Evolutionary conservation across 1,140 invertebrate genomes (phyloP).

Genomic region (Drosophila teissieri): DNA sequence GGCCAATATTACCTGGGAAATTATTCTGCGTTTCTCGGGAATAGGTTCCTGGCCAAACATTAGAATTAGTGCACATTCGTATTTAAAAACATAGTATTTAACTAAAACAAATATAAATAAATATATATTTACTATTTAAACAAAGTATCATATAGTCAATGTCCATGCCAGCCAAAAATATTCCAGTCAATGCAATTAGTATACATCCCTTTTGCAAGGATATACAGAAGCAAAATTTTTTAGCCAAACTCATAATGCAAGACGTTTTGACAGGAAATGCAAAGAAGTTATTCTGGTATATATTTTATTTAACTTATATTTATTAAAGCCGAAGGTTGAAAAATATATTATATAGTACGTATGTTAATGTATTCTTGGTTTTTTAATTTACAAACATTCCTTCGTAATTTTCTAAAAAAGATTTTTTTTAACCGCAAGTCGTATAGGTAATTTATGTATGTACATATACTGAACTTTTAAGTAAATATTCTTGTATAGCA

Average conservation of each 20-base stretch:
- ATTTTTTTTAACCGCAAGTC: slow-evolving; percentile 3
- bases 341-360: background rate
- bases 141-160: slow-evolving; percentile 23
- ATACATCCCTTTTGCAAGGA: slow-evolving; percentile 40
- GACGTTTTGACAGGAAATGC: slow-evolving; percentile 24
- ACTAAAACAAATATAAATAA: background rate
- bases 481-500: slow-evolving; percentile 36
- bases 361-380: background rate
- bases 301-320: too few relatives aligned
- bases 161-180: slow-evolving; percentile 9
- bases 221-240: slow-evolving; percentile 22
- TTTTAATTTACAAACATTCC: background rate
- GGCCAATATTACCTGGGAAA: slow-evolving; percentile 15
- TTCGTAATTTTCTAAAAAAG: background rate
- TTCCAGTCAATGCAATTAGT: background rate
- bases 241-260: slow-evolving; percentile 13
- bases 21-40: background rate
- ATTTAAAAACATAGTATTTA: background rate
- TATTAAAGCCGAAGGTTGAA: too few relatives aligned
- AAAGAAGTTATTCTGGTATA: background rate
- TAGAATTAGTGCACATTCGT: background rate
- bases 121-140: slow-evolving; percentile 30
- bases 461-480: slow-evolving; percentile 11
- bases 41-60: background rate
- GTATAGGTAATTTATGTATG: slow-evolving; percentile 58